Base-by-base conservation (phyloP, 1,140 invertebrate genomes). In the Archivesica marissinica region DNA sequence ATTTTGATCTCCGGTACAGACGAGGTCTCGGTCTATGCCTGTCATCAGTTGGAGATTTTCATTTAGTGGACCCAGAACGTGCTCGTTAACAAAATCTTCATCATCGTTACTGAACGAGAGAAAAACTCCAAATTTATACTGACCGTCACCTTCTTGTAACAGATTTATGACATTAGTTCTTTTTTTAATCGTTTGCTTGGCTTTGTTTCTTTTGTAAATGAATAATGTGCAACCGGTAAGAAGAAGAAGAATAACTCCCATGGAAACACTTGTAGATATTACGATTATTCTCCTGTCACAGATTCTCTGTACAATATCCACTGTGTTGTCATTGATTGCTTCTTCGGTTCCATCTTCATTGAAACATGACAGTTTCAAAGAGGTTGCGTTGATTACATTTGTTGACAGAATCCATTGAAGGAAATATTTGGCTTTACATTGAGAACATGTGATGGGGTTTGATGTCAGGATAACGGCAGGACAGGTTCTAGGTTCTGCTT, bases 131-230 rank as follows among this genome's bases (percentile, higher is more conserved):
- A 70, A 70, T 44, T 47, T 39, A 70, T 20, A 59, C 9, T 59
- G 54, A 59, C 23, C 54, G 25, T 70, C 7, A 47, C 66, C 66
- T 70, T 70, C 38, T 17, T 35, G 28, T 33, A 70, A 41, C 20
- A n/a, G 39, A 2, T 39, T 17, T 30, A 70, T 9, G 9, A 70
- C 35, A 17, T n/a, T 47, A 13, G 9, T 33, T 13, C 30, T 39
- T 20, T 70, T 47, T 41, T 39, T 23, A 17, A n/a, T 41, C 23
- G 15, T n/a, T 28, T 30, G 15, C 4, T 13, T 25, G 20, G n/a
- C 23, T 47, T 28, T 41, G 20, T 15, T n/a, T n/a, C 28, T 25
- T 44, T 47, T 39, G 6, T 15, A 44, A 28, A 70, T 17, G 23
- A 28, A 3, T 9, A 44, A 25, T 17, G 38, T 23, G 28, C 25